Evolutionary conservation across 2,797 vertebrate species (phyloP).

Genomic region (Diplodus puntazzo): DNA sequence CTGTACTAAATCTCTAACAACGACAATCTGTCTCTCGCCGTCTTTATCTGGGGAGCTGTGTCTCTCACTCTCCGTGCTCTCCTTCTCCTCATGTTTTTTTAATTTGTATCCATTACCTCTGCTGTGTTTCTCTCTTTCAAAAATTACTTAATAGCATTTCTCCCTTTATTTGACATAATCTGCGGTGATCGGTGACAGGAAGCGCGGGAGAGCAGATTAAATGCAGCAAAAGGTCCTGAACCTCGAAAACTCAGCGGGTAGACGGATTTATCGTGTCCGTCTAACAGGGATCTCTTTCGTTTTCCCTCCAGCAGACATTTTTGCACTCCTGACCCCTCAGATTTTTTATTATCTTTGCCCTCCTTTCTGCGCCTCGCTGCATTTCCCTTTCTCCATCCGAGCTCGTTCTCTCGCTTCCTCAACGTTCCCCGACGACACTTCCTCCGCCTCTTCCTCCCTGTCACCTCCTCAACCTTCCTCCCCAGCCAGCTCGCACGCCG

Average conservation of each 20-base stretch:
- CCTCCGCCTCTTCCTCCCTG: constrained; percentile 23
- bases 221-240: constrained; percentile 24
- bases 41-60: constrained; percentile 72
- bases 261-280: constrained; percentile 26
- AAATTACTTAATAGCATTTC: constrained; percentile 2
- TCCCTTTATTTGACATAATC: constrained; percentile 43
- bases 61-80: constrained; percentile 42
- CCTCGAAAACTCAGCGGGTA: neutral
- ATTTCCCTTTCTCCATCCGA: constrained; percentile 5
- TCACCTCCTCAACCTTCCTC: constrained; percentile 43
- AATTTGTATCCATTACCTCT: constrained; percentile 17
- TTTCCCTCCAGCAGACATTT: constrained; percentile 14
- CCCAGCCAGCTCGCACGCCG: constrained; percentile 37
- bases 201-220: constrained; percentile 33
- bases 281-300: constrained; percentile 6
- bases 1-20: constrained; percentile 81
- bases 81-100: constrained; percentile 3
- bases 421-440: constrained; percentile 17
- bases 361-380: constrained; percentile 30
- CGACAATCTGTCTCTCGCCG: constrained; percentile 61
- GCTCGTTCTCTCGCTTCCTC: constrained; percentile 26
- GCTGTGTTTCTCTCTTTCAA: constrained; percentile 20
- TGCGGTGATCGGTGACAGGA: constrained; percentile 28
- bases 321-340: constrained; percentile 23
- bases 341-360: constrained; percentile 34